Evolutionary conservation across 2,113 vertebrate species (phyloP).

Genomic region (Campylomormyrus tamandua): DNA sequence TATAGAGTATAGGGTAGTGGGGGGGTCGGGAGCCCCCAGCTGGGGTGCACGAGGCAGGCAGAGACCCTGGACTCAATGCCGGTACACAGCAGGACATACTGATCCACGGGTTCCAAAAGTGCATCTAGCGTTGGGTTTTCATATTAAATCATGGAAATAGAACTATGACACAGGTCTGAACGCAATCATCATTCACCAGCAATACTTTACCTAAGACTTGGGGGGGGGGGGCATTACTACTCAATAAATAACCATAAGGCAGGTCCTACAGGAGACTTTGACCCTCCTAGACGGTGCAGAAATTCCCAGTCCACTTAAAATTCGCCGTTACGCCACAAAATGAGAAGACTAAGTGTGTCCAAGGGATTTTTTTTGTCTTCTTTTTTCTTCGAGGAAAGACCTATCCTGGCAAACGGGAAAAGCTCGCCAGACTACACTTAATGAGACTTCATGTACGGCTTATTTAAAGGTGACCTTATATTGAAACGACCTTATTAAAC

Average conservation of each 20-base stretch:
- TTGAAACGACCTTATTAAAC: constrained; percentile 58
- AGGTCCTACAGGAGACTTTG: background rate
- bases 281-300: background rate
- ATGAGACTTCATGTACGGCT: constrained; percentile 59
- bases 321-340: background rate
- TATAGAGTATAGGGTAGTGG: background rate
- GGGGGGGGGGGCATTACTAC: background rate
- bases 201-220: background rate
- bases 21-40: background rate
- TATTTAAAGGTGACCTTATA: constrained; percentile 43
- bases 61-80: background rate
- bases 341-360: background rate
- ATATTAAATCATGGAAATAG: background rate
- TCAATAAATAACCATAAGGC: background rate
- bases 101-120: background rate
- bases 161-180: background rate
- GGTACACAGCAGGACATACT: background rate
- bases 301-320: background rate
- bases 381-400: background rate
- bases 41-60: background rate
- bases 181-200: background rate
- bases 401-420: constrained; percentile 26
- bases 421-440: constrained; percentile 35
- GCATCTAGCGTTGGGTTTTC: background rate
- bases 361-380: background rate